Evolutionary conservation across 2,888 invertebrate species (phyloP).

Genomic region (Dromius quadrimaculatus): DNA sequence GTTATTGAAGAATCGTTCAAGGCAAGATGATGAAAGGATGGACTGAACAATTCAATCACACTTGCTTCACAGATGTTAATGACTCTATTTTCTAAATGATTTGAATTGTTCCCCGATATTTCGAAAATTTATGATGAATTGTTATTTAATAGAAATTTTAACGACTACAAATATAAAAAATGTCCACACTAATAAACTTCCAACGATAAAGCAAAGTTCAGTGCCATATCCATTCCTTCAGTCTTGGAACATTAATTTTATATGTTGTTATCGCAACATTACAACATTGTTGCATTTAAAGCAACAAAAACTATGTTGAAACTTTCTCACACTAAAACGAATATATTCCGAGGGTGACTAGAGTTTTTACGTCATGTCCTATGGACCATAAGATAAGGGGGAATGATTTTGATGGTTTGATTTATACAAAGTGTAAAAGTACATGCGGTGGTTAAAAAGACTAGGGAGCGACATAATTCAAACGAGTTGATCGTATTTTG

Average conservation of each 20-base stretch:
- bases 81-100: no score
- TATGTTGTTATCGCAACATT: conserved; percentile 2
- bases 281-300: conserved; percentile 9
- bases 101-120: no score
- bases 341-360: conserved; percentile 14
- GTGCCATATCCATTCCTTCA: conserved; percentile 14
- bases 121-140: no score
- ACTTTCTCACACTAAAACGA: conserved; percentile 23
- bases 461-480: conserved; percentile 39
- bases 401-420: conserved; percentile 25
- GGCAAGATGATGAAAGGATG: conserved; percentile 3
- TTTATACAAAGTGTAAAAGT: conserved; percentile 20
- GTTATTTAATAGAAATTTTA: no score
- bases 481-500: conserved; percentile 45
- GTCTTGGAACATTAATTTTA: conserved; percentile 24
- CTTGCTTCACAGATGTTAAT: neutral
- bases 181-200: no score
- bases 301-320: conserved; percentile 5
- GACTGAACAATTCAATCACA: neutral
- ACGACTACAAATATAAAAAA: no score
- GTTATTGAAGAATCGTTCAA: conserved; percentile 41
- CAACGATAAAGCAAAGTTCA: no score
- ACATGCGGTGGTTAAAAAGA: conserved; percentile 32
- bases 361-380: conserved; percentile 31
- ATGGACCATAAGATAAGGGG: neutral